Conservation (phyloP, 1,140 invertebrate species). For the Rhysida immarginata region DNA sequence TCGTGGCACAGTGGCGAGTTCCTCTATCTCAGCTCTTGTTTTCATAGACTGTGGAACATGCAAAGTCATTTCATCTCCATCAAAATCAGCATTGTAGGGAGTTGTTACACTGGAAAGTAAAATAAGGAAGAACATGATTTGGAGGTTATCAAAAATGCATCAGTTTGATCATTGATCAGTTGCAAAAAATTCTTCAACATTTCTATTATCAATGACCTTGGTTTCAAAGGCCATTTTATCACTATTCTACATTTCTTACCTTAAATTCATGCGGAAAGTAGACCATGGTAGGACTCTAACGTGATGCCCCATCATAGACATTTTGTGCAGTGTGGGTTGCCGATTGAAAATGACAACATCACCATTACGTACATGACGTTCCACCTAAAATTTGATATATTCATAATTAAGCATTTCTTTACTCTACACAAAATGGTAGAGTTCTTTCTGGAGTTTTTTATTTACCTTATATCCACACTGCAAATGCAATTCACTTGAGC, state of each 20-base stretch:
- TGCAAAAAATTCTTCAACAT: too few species aligned
- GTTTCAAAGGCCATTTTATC: neutral
- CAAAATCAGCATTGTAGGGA: conserved; percentile 99
- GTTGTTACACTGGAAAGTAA: conserved; percentile 78
- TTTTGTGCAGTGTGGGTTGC: conserved; percentile 98
- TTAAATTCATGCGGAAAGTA: conserved; percentile 86
- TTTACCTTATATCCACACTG: conserved; percentile 85
- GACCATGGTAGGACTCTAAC: conserved; percentile 76
- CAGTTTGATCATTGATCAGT: too few species aligned
- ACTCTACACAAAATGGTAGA: too few species aligned
- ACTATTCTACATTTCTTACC: conserved; percentile 24
- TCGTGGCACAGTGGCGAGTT: conserved; percentile 90
- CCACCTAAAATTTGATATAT: conserved; percentile 62
- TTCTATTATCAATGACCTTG: too few species aligned
- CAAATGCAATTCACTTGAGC: conserved; percentile 93
- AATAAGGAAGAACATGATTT: neutral
- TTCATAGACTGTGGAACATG: conserved; percentile 99
- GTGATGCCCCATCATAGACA: conserved; percentile 99
- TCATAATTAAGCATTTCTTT: too few species aligned
- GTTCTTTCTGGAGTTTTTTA: neutral
- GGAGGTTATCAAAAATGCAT: neutral
- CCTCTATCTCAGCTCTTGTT: conserved; percentile 94
- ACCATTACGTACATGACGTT: conserved; percentile 93
- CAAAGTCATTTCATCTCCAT: conserved; percentile 99
- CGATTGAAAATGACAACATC: conserved; percentile 99